phyloP scores from a whole-genome alignment of 2,888 invertebrate genomes.

The Poecilobothrus nobilitatus region DNA sequence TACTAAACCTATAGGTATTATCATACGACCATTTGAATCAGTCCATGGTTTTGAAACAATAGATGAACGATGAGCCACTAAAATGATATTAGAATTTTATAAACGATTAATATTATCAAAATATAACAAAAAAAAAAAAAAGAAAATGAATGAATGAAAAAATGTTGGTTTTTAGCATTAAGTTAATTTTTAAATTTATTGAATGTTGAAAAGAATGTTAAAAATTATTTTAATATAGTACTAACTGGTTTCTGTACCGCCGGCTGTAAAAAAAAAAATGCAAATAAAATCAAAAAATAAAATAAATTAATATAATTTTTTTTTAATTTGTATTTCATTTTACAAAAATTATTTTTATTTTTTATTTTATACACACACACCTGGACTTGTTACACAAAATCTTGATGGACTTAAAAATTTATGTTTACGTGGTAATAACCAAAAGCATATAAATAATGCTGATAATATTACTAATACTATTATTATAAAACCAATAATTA shows the following conservation, averaged over 20 bases:
- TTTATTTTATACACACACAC: constrained; percentile 14
- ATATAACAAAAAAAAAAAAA: too few species aligned
- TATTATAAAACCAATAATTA: constrained; percentile 23
- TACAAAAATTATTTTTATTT: background rate
- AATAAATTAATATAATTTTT: background rate
- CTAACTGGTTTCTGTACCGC: background rate
- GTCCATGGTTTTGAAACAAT: constrained; percentile 19
- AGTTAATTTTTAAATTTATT: too few species aligned
- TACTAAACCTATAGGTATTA: constrained; percentile 19
- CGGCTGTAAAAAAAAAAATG: background rate
- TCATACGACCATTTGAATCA: constrained; percentile 18
- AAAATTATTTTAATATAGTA: background rate
- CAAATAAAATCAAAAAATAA: background rate
- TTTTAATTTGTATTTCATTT: background rate
- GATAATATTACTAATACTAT: constrained; percentile 22
- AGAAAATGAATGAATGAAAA: too few species aligned
- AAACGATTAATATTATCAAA: background rate
- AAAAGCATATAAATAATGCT: constrained; percentile 24
- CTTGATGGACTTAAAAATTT: constrained; percentile 24
- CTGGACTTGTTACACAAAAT: constrained; percentile 21
- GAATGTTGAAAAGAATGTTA: too few species aligned
- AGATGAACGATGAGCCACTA: constrained; percentile 23
- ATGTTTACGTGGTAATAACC: constrained; percentile 24
- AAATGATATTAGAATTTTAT: background rate
- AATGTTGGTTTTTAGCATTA: too few species aligned